Percentiles rank a stretch among this genome's conserved stretches.
Evolutionary conservation across 2,888 invertebrate genomes (phyloP).

Genomic region (Lasius fuliginosus): DNA sequence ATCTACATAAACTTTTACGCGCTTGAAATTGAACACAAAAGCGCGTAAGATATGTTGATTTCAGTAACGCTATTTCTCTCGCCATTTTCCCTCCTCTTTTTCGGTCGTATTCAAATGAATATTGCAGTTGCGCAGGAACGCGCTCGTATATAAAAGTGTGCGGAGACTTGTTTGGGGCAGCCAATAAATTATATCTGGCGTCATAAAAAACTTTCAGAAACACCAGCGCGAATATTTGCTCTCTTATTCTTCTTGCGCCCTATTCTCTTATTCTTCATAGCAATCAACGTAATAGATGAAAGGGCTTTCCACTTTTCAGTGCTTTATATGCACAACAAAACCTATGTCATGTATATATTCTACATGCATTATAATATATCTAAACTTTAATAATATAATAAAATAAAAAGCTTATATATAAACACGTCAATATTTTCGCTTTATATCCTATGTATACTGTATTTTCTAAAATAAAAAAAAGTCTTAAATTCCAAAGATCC

Average conservation of each 20-base stretch:
- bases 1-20: slow-evolving; percentile 27
- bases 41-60: slow-evolving; percentile 45
- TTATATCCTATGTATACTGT: not conserved
- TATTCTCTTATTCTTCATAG: slow-evolving; percentile 25
- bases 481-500: no score
- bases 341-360: not conserved
- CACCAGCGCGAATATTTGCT: slow-evolving; percentile 53
- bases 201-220: slow-evolving; percentile 78
- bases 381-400: not conserved
- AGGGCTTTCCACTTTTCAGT: slow-evolving; percentile 38
- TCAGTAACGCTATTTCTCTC: slow-evolving; percentile 37
- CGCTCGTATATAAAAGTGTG: slow-evolving; percentile 71
- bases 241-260: slow-evolving; percentile 20
- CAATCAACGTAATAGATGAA: slow-evolving; percentile 60
- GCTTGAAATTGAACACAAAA: slow-evolving; percentile 19
- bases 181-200: slow-evolving; percentile 78
- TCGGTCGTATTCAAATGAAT: slow-evolving; percentile 78
- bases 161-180: slow-evolving; percentile 67
- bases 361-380: not conserved
- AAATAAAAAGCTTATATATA: slow-evolving; percentile 1
- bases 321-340: slow-evolving; percentile 8
- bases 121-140: slow-evolving; percentile 71
- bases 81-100: slow-evolving; percentile 31
- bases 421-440: not conserved
- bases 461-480: not conserved